Evolutionary conservation across 2,113 vertebrate genomes (phyloP), one percentile per base, ranked within the genome.

Genomic region (Piaya cayana): DNA sequence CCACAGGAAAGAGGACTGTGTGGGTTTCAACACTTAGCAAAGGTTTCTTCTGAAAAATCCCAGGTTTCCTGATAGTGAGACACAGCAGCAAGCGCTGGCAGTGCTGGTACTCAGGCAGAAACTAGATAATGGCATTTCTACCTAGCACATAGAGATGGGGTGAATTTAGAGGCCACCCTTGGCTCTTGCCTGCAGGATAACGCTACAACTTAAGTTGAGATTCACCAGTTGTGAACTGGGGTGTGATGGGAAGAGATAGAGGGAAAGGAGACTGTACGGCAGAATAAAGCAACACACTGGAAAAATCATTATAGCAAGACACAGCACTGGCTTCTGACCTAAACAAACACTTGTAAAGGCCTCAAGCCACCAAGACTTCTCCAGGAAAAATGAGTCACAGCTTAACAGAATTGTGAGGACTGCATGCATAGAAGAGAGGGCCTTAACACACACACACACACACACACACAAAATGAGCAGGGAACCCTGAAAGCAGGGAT

Each of bases 271-370:
- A 59, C 15, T 29, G 62, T 12, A 55, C 25, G n/a, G 37, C n/a
- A 93, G 37, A 70, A 60, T 5, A 12, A 36, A 26, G 53, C 26
- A 75, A 39, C 14, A 2, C 9, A 18, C 16, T 12, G 43, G 53
- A 62, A 68, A 23, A 85, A 27, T 22, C 39, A 39, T 87, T 0
- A 7, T 0, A n/a, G 53, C 52, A 58, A 88, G 63, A 50, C 16
- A 4, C 0, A 42, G 37, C 0, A 0, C 37, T 45, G 52, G 27
- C 11, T 19, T 49, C 21, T 36, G 27, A 22, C 47, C 67, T 47
- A 53, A 70, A 21, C 1, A 0, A 92, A 81, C 9, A 17, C 30
- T 71, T 0, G 0, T 11, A 58, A 67, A 86, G 25, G 19, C 8
- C 27, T 55, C 52, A 18, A 13, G 21, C 26, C 56, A 64, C 25